phyloP scores from a whole-genome alignment of 1,140 invertebrate species.

The Hestina assimilis region DNA sequence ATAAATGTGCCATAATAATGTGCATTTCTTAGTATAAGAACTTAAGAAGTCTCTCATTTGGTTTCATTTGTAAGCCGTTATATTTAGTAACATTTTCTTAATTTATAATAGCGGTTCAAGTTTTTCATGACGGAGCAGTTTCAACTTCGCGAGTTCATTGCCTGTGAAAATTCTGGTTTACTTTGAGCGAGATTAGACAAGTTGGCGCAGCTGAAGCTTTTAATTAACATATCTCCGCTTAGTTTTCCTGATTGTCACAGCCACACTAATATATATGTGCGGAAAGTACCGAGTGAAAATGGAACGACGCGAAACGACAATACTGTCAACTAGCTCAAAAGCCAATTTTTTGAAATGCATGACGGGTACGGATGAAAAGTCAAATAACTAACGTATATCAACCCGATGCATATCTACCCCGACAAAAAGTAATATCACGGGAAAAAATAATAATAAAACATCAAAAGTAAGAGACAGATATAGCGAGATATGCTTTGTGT shows the following conservation, averaged over 20 bases:
- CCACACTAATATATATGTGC: constrained; percentile 31
- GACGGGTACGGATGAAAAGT: constrained; percentile 55
- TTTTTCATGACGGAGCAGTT: neutral
- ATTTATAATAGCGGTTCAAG: neutral
- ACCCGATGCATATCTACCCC: constrained; percentile 56
- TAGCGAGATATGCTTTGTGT: constrained; percentile 26
- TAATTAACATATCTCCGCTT: constrained; percentile 49
- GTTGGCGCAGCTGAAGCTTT: constrained; percentile 22
- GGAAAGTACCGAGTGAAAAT: constrained; percentile 42
- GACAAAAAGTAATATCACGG: constrained; percentile 56
- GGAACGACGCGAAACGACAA: constrained; percentile 50
- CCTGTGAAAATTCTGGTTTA: constrained; percentile 1
- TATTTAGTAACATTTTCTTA: too few species aligned
- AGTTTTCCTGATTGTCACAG: constrained; percentile 38
- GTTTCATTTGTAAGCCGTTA: too few species aligned
- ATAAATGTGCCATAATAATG: too few species aligned
- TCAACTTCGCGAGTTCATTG: constrained; percentile 1
- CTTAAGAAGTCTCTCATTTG: too few species aligned
- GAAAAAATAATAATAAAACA: constrained; percentile 54
- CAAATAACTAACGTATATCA: constrained; percentile 55
- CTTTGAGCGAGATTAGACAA: constrained; percentile 17
- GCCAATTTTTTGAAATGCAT: constrained; percentile 61
- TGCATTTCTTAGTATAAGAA: too few species aligned
- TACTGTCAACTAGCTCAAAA: constrained; percentile 49
- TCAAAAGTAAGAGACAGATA: constrained; percentile 35